These are phyloP conservation scores for Trogon surrucura DNA, from an alignment of 2,113 vertebrate genomes.

Conservation along the genomic window DNA sequence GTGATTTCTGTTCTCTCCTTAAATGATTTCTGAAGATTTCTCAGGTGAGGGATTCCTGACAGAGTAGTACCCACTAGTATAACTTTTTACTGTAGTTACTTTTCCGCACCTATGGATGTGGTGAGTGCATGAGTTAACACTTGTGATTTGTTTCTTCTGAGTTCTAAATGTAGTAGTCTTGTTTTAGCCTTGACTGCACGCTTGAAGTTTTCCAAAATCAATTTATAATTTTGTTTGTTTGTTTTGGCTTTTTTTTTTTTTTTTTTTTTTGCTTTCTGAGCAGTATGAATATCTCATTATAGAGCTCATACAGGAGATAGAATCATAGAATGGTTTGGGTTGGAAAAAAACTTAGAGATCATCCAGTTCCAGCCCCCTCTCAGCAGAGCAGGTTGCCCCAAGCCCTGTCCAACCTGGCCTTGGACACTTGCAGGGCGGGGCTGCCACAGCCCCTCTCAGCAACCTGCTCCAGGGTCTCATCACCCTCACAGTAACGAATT, in stretches of 20 bases:
- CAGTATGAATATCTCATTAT: neutral
- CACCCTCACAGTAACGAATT: fast-evolving
- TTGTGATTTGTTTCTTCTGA: neutral
- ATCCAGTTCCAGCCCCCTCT: fast-evolving
- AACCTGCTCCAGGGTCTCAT: neutral
- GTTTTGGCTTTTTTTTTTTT: neutral
- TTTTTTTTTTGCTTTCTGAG: neutral
- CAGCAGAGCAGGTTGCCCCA: fast-evolving
- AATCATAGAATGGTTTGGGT: neutral
- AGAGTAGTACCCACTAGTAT: neutral
- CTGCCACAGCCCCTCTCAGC: neutral
- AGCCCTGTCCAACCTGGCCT: fast-evolving
- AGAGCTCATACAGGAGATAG: neutral
- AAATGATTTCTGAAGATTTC: neutral
- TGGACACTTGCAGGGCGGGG: neutral
- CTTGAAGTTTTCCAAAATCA: neutral
- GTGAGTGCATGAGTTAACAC: neutral
- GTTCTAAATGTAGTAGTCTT: neutral
- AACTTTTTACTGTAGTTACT: neutral
- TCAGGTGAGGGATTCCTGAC: neutral
- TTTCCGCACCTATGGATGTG: neutral
- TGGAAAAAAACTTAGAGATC: neutral
- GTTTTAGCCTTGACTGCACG: neutral
- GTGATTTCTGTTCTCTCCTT: neutral
- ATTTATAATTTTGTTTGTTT: neutral